Base-by-base conservation (phyloP, 2,888 invertebrate species). In the Metalampra italica region DNA sequence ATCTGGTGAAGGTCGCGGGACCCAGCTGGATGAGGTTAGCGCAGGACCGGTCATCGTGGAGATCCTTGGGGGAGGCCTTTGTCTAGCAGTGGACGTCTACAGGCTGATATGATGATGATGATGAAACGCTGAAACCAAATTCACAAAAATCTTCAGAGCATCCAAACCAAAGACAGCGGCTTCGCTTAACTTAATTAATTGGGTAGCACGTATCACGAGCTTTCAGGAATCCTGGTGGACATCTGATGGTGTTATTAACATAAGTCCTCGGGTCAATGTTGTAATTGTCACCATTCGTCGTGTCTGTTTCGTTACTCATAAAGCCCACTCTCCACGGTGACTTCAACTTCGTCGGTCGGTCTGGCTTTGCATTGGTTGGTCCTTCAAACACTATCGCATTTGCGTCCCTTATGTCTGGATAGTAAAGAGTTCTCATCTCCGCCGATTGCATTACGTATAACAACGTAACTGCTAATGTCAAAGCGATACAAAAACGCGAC, bases 301-400 rank as follows among this genome's bases (percentile, higher is more conserved):
- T 5, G 0, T 54, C 53, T 14, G 43, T 3, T 39, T 39, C 39
- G 22, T 56, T 53, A 3, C 53, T 39, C 11, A 39, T 22, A 0
- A 8, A n/a, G n/a, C 3, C 2, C 2, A 22, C 22, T 22, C 5
- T 22, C 3, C 22, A 22, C 22, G 3, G 5, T 22, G 3, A 72
- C 60, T 56, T 54, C 14, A 3, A 72, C 60, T 56, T 54, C 14
- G 14, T 55, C 52, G 2, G 53, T 39, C 11, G 40, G 15, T 0
- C 9, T n/a, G n/a, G 5, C 11, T 36, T 73, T 64, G 13, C 71
- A 53, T 82, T 83, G 0, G 82, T 83, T 0, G 78, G 81, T 1
- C 71, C 83, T 0, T 73, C 71, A 40, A 82, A 83, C 0, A 74
- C 78, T 9, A 83, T 81, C 0, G 75, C 70, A 29, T 67, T 54